Base-by-base conservation (phyloP, 2,797 vertebrate species). In the Poecilia gillii region DNA sequence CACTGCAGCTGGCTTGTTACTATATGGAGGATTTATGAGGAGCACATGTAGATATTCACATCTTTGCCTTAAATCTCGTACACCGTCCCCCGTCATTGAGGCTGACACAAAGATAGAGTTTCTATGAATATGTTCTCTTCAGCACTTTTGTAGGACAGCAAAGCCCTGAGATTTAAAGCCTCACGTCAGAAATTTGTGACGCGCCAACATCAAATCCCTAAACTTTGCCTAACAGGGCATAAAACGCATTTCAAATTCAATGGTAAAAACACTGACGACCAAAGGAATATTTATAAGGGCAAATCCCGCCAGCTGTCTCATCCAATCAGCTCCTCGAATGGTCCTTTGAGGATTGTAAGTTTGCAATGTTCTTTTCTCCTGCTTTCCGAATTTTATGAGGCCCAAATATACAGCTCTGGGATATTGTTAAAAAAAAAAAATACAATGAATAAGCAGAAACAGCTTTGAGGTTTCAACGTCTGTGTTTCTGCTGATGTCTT, bases 321-420 rank as follows among this genome's bases (percentile, higher is more conserved):
- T 25, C 82, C 47, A 78, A 47, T 86, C 55, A 77, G 73, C 68
- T 77, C 36, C 76, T 23, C 62, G 39, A 73, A 74, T 16, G 55
- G 70, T 79, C 75, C 66, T 73, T 12, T 25, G 81, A 74, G 62
- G 76, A 78, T 80, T 73, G 41, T 57, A 82, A 6, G 9, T 77
- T 84, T 77, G 82, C 45, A 87, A 83, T n/a, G 64, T 18, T 36
- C 77, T 85, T 78, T 83, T 76, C 59, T 51, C 25, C 82, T 85
- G 23, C 59, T 79, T 75, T 71, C 31, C 73, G 59, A 84, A 78
- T 73, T 89, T 90, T 84, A 90, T 57, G 23, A 88, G 66, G 68
- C 4, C 9, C 9, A 77, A 79, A 80, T 85, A 83, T 81, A 85
- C 39, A 76, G 76, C 46, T 36, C n/a, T 39, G 74, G 76, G 43